Evolutionary conservation across 2,888 invertebrate species (phyloP).

Genomic region (Calameuta pallipes): DNA sequence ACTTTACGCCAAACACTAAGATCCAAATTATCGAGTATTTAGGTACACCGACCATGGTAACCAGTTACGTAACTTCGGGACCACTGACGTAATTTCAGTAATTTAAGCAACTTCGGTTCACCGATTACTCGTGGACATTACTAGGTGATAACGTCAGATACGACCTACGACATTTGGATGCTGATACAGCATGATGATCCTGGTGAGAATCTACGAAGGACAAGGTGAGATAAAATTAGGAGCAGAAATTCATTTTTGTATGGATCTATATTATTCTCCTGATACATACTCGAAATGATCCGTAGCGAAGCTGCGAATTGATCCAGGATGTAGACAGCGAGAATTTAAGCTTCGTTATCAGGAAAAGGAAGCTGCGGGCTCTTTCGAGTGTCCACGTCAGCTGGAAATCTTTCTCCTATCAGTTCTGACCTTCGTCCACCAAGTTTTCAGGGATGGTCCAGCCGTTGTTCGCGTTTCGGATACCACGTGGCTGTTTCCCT

Average conservation of each 20-base stretch:
- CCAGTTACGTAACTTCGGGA: neutral
- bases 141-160: neutral
- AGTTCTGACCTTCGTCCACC: neutral
- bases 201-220: neutral
- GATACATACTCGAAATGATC: neutral
- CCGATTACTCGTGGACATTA: neutral
- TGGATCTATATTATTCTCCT: neutral
- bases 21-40: neutral
- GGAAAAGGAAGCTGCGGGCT: conserved; percentile 34
- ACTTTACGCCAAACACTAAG: neutral
- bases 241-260: neutral
- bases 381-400: conserved; percentile 44
- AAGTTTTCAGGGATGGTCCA: neutral
- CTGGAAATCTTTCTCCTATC: conserved; percentile 26
- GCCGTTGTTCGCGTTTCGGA: neutral
- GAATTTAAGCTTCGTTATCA: conserved; percentile 54
- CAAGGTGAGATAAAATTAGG: neutral
- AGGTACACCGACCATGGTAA: neutral
- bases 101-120: neutral
- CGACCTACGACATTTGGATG: neutral
- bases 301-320: neutral
- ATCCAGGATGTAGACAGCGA: neutral
- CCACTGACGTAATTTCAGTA: no score
- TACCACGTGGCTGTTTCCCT: neutral
- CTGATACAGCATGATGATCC: neutral